These are phyloP conservation scores for Ptychochromis oligacanthus DNA, from an alignment of 2,113 vertebrate species.

Conservation along the genomic window DNA sequence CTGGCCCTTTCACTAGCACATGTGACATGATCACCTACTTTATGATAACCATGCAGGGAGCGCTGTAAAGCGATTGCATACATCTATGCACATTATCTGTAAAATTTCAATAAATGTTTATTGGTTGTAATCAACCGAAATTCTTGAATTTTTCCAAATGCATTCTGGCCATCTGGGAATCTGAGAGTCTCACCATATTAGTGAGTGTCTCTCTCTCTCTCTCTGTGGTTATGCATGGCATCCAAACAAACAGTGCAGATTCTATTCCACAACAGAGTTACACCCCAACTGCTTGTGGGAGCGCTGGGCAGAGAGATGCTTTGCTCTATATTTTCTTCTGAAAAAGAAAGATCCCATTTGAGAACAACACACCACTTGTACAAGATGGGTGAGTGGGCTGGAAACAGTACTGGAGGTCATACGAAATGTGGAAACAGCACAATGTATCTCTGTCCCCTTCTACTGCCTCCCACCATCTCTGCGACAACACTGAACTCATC, in stretches of 20 bases:
- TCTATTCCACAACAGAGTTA: slow-evolving; percentile 7
- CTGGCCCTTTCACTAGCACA: slow-evolving; percentile 3
- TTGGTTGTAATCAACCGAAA: not conserved
- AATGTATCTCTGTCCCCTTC: slow-evolving; percentile 37
- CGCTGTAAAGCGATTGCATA: not conserved
- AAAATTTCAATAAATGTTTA: not conserved
- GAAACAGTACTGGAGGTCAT: slow-evolving; percentile 44
- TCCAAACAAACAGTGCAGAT: slow-evolving; percentile 19
- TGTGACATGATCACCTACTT: not conserved
- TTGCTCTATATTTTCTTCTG: slow-evolving; percentile 19
- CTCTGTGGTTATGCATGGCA: slow-evolving; percentile 1
- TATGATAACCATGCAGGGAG: not conserved
- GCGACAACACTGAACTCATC: not conserved
- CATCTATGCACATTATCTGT: not conserved
- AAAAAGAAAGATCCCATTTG: slow-evolving; percentile 23
- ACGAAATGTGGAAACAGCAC: slow-evolving; percentile 40
- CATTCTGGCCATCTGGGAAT: not conserved
- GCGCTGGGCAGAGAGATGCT: slow-evolving; percentile 12
- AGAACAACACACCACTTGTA: slow-evolving; percentile 49
- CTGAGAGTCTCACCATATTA: not conserved
- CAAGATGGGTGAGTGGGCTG: slow-evolving; percentile 34
- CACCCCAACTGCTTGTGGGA: not conserved
- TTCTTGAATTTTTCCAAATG: not conserved
- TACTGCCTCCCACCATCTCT: slow-evolving; percentile 4
- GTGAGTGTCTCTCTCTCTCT: not conserved